Conservation (phyloP, 64 coral and sea anemone genomes). For the Montipora foliosa region DNA sequence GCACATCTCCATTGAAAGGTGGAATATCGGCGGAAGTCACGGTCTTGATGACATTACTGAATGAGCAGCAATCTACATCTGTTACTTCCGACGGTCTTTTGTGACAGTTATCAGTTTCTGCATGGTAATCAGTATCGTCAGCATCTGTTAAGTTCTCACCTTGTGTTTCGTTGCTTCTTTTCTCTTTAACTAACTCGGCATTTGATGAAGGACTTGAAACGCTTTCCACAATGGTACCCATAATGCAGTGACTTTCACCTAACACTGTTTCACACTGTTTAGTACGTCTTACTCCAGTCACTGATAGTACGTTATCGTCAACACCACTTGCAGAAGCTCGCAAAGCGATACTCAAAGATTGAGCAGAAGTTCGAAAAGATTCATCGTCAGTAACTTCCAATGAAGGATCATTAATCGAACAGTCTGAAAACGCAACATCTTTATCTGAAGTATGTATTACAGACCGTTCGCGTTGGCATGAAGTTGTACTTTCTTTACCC, state of each 20-base stretch:
- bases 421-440: background rate
- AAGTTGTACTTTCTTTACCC: background rate
- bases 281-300: background rate
- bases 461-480: background rate
- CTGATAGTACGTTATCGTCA: background rate
- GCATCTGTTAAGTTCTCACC: background rate
- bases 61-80: no score
- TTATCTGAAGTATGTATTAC: background rate
- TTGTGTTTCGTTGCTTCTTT: background rate
- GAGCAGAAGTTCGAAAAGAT: background rate
- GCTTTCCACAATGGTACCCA: background rate
- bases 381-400: background rate
- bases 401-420: background rate
- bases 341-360: slow-evolving; percentile 18
- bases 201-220: background rate
- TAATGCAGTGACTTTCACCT: background rate
- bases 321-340: background rate
- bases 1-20: background rate
- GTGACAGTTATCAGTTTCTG: background rate
- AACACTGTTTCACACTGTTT: background rate
- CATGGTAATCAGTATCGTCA: background rate
- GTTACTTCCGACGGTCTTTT: no score
- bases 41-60: background rate
- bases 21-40: background rate
- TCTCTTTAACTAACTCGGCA: background rate